These are phyloP conservation scores for Thymelicus lineola DNA, from an alignment of 2,888 invertebrate genomes.

Conservation along the genomic window DNA sequence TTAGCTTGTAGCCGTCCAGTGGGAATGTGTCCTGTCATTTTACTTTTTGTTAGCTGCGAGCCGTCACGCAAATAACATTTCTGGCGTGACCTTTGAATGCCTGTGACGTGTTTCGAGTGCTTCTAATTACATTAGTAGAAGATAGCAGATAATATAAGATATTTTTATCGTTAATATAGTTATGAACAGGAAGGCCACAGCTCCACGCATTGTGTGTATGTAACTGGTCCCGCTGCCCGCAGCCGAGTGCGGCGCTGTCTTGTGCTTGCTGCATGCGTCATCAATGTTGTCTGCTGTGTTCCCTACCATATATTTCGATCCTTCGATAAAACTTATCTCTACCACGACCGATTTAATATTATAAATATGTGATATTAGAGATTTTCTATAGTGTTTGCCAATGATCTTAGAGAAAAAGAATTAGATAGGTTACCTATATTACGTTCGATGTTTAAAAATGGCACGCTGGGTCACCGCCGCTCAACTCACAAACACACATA, in stretches of 20 bases:
- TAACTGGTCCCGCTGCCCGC: too few relatives aligned
- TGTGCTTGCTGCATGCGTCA: constrained; percentile 6
- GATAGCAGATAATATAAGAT: too few relatives aligned
- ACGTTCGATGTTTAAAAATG: too few relatives aligned
- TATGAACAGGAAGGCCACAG: too few relatives aligned
- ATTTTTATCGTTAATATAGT: too few relatives aligned
- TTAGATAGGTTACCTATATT: too few relatives aligned
- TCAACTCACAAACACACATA: too few relatives aligned
- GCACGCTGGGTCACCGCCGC: too few relatives aligned
- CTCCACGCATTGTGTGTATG: too few relatives aligned
- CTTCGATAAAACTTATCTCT: not conserved
- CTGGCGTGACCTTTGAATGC: not conserved
- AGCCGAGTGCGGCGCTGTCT: not conserved
- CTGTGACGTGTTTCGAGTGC: constrained; percentile 5
- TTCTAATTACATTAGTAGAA: too few relatives aligned
- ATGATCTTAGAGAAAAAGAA: too few relatives aligned
- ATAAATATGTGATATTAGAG: not conserved
- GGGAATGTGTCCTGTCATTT: constrained; percentile 14
- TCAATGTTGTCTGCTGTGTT: not conserved
- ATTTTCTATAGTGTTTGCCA: not conserved
- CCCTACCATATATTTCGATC: not conserved
- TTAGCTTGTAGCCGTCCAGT: constrained; percentile 22
- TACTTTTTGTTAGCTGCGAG: constrained; percentile 4
- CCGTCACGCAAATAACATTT: not conserved
- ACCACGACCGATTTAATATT: not conserved